Percentiles rank a stretch among this genome's conserved stretches.
These are phyloP conservation scores for Catharus minimus DNA, from an alignment of 2,113 vertebrate genomes.

Conservation along the genomic window DNA sequence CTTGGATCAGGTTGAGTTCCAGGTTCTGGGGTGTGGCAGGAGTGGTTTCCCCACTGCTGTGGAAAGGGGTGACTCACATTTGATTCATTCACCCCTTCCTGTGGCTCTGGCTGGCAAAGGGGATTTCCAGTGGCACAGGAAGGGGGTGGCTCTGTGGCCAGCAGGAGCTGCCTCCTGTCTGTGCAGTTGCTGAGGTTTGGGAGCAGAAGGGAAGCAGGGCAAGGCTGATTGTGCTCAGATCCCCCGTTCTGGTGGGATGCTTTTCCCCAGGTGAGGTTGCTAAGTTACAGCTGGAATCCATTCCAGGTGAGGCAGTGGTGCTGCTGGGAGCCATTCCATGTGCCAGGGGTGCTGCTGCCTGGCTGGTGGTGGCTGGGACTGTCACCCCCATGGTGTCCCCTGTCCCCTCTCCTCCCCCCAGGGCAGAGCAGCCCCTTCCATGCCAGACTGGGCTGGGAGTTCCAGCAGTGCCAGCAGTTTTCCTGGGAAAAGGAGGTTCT, in stretches of 20 bases:
- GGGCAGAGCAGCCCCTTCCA: not conserved
- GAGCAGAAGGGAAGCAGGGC: not conserved
- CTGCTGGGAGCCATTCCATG: not conserved
- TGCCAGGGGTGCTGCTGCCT: not conserved
- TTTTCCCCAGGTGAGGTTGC: not conserved
- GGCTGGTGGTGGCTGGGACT: not conserved
- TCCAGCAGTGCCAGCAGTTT: not conserved
- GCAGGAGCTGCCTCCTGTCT: not conserved
- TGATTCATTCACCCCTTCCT: fast-evolving
- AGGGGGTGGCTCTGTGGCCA: not conserved
- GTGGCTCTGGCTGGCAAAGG: not conserved
- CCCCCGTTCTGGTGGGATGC: not conserved
- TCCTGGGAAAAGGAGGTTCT: not conserved
- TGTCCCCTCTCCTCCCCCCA: not conserved
- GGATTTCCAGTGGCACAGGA: not conserved
- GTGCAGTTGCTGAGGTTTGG: not conserved
- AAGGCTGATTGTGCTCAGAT: not conserved
- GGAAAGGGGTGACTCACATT: not conserved
- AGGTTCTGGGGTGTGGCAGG: not conserved
- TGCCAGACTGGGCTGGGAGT: not conserved
- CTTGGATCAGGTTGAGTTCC: not conserved
- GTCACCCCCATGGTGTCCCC: not conserved
- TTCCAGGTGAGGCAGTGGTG: not conserved
- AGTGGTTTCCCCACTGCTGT: fast-evolving
- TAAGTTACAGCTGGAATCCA: not conserved